Evolutionary conservation across 2,888 invertebrate genomes (phyloP), one percentile per base, ranked within the genome.

Genomic region (Eretmocerus hayati): DNA sequence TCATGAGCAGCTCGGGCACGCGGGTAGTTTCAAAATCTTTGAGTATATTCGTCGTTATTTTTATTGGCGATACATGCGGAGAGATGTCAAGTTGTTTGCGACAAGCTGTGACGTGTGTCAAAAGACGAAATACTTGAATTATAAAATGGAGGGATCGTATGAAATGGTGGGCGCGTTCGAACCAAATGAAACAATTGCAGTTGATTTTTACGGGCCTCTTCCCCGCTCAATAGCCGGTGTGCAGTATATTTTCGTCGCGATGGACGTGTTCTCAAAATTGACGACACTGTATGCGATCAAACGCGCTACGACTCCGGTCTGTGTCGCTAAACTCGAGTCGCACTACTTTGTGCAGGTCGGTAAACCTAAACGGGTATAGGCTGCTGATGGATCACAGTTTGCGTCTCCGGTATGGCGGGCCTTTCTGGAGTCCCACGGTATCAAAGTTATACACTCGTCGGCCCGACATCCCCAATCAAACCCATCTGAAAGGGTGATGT

Each of bases 151-250:
- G 9, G 46, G 46, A 5, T 13, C 9, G 1, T 46, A 13, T 15
- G n/a, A 32, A 16, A 16, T 22, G 8, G 32, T 46, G 2, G 15
- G 16, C 5, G 31, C 46, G 0, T 5, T 31, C 1, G 4, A 20
- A 3, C 46, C 39, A 5, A 31, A 21, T 15, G 38, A 46, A 9
- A 13, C 38, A 2, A 20, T 45, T 6, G 15, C 49, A 2, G 45
- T 41, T n/a, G 45, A 45, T 30, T 45, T 32, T 39, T 38, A 26
- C n/a, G 46, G 44, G 30, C 44, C 37, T 2, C n/a, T 44, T 2
- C 44, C 43, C 13, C 16, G 31, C 3, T 35, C 43, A 4, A n/a
- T 19, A 2, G 45, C 21, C 3, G 45, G 45, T 3, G 45, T 45
- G 2, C 8, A 45, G 16, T 45, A 38, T 18, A 18, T 45, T 16